Percentiles rank a stretch among this genome's conserved stretches.
Evolutionary conservation across 1,140 invertebrate species (phyloP).

Genomic region (Dinothrombium tinctorium): DNA sequence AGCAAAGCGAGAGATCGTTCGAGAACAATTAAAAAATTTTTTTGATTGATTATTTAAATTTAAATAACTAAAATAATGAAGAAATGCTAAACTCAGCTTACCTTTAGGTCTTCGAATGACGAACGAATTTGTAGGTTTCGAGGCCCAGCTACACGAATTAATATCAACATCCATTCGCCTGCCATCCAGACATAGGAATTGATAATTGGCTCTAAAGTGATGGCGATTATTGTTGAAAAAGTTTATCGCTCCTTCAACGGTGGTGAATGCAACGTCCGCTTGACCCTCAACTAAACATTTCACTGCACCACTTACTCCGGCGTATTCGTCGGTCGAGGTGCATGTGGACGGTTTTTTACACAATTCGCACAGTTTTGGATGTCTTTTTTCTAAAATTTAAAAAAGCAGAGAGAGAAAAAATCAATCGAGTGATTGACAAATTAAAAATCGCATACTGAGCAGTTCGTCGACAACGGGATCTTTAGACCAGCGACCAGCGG

Average conservation of each 20-base stretch:
- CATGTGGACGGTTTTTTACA: constrained; percentile 44
- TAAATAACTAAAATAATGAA: too few species aligned
- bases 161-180: constrained; percentile 23
- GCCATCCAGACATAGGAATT: constrained; percentile 55
- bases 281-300: constrained; percentile 47
- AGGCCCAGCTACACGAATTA: constrained; percentile 11
- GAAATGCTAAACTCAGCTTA: too few species aligned
- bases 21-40: too few species aligned
- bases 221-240: constrained; percentile 25
- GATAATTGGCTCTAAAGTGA: constrained; percentile 25
- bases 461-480: constrained; percentile 36
- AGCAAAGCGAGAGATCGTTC: too few species aligned
- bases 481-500: constrained; percentile 49
- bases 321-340: constrained; percentile 45
- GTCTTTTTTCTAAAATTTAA: constrained; percentile 31
- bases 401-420: neutral
- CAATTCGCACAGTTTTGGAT: constrained; percentile 41
- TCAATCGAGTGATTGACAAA: neutral
- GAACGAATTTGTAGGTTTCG: constrained; percentile 13
- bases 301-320: constrained; percentile 57
- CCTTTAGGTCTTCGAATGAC: constrained; percentile 7
- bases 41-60: too few species aligned
- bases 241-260: constrained; percentile 46
- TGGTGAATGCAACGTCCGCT: constrained; percentile 59
- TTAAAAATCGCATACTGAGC: constrained; percentile 31